Percentiles rank a stretch among this genome's conserved stretches.
These are phyloP conservation scores for Fratercula arctica DNA, from an alignment of 2,797 vertebrate genomes.

Conservation along the genomic window DNA sequence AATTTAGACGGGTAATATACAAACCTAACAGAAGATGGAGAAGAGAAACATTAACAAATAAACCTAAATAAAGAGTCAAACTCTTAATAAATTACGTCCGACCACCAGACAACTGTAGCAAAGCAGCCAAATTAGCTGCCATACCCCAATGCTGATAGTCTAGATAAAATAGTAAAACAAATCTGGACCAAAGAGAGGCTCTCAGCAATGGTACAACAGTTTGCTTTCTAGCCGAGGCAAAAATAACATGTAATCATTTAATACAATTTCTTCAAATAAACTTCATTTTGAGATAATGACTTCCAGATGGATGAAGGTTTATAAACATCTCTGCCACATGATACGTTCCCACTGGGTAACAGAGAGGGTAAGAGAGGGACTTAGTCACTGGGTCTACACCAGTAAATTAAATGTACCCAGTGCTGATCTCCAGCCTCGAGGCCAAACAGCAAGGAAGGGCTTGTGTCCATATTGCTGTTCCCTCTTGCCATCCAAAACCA, in stretches of 20 bases:
- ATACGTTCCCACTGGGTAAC: constrained; percentile 11
- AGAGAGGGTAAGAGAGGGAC: not conserved
- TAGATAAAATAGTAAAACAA: constrained; percentile 42
- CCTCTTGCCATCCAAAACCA: not conserved
- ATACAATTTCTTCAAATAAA: constrained; percentile 69
- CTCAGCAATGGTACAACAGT: constrained; percentile 27
- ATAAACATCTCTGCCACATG: constrained; percentile 47
- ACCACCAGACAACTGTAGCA: constrained; percentile 6
- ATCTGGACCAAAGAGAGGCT: constrained; percentile 10
- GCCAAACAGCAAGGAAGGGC: not conserved
- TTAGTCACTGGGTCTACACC: not conserved
- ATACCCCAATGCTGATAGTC: constrained; percentile 26
- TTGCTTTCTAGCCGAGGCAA: constrained; percentile 19
- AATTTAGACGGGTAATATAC: not conserved
- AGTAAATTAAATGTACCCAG: not conserved
- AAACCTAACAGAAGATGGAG: constrained; percentile 7
- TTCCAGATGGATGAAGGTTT: constrained; percentile 55
- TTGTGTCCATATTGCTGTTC: not conserved
- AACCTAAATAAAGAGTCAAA: constrained; percentile 46
- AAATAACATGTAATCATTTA: constrained; percentile 64
- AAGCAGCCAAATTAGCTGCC: constrained; percentile 53
- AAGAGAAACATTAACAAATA: constrained; percentile 25
- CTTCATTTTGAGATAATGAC: constrained; percentile 44
- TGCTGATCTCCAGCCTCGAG: not conserved
- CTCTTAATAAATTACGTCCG: constrained; percentile 50